Base-by-base conservation (phyloP, 2,797 vertebrate species). In the Aulostomus chinensis region DNA sequence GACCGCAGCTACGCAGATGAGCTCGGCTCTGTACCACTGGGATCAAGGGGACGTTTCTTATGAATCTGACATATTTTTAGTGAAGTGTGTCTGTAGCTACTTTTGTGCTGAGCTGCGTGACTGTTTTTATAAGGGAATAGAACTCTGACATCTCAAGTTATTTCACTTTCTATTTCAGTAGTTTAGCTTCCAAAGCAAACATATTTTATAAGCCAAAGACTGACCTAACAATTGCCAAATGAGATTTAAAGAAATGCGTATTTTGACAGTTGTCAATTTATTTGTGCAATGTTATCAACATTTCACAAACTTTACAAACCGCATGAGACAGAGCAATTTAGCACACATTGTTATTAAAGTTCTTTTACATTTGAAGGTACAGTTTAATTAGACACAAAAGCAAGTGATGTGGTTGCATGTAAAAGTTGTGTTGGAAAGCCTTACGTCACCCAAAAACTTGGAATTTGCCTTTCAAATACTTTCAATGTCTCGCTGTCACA, bases 1-100 rank as follows among this genome's bases (percentile, higher is more conserved):
- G 95, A 14, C 90, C 90, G 20, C 93, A 94, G 48, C 84, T 89
- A 29, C 83, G 86, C 33, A 86, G 88, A 90, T 86, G 79, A 84
- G 50, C n/a, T n/a, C n/a, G 51, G 57, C 22, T 18, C 9, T 14
- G 1, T 48, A 34, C 9, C 31, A 55, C 12, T 36, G 28, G 20
- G 35, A 57, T n/a, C 35, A 42, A 22, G 8, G 12, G 8, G 14
- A 58, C 21, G 50, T 58, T 36, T 43, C 9, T 38, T 21, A 46
- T 9, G 12, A 28, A 50, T 69, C 22, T 65, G 9, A 28, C 30
- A 45, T 43, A 8, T 46, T 52, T 72, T 48, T 14, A 31, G 54
- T 54, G 6, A 48, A 13, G 28, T 48, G 29, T 51, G 28, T 53
- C 12, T 36, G 12, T 16, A 33, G 18, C 3, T 64, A 21, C 32